Evolutionary conservation across 2,797 vertebrate species (phyloP), one percentile per base, ranked within the genome.

Genomic region (Oreochromis mossambicus): DNA sequence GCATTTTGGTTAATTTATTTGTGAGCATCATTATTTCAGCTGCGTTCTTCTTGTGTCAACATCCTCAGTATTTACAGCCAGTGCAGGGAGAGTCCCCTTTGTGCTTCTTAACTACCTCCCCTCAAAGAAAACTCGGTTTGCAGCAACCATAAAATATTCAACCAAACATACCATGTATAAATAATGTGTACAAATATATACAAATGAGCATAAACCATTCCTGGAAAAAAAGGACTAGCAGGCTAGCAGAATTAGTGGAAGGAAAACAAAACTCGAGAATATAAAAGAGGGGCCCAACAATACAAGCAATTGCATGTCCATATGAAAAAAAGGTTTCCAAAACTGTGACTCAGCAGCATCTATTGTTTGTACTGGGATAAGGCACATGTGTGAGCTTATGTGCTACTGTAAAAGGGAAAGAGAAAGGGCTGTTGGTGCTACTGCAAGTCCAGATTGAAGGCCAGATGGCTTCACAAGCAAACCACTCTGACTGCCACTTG

Each of bases 381-480:
- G 66, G 51, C 80, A 77, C 66, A 52, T 48, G 81, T 70, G 83
- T 54, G 56, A 84, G 83, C 78, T 83, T 61, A 77, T 77, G 81
- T 90, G 78, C 79, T 68, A 77, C 61, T 82, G 82, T 85, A 76
- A 78, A 78, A 81, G 77, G 14, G 54, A 80, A 75, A 84, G 75
- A 83, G 85, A 83, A 83, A 83, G 81, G 58, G 84, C 80, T 84
- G 86, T 70, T 82, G 86, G 56, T 86, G 80, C 55, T 70, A 19
- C 66, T 52, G 51, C 43, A 26, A 78, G 66, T 55, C 86, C 95
- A 96, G 93, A 95, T 90, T 95, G 95, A 91, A 29, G 88, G 75
- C 81, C 96, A 97, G 95, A 96, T 97, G 96, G 95, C 88, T 90
- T 82, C 80, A 91, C 83, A 87, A 75, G 91, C 85, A 92, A 91